Base-by-base conservation (phyloP, 2,113 vertebrate genomes). In the Gila orcuttii region DNA sequence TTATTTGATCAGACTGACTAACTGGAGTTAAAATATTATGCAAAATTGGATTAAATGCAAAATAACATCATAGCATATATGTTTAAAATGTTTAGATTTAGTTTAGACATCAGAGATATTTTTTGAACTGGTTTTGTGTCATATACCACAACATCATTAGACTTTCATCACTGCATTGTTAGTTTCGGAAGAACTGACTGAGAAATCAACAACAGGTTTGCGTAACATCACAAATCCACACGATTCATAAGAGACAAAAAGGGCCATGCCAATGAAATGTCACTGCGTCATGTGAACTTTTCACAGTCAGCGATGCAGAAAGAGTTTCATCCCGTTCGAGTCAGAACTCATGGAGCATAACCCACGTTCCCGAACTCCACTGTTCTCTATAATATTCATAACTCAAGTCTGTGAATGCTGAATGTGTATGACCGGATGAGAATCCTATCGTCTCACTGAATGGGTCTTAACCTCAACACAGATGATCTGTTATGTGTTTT, bases 271-370 rank as follows among this genome's bases (percentile, higher is more conserved):
- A 82, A 45, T 64, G 13, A 82, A 82, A 50, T n/a, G 68, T 42
- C 66, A 57, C 23, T n/a, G 28, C 47, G 25, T 31, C 25, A 52
- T 21, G 33, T 31, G 17, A 52, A 15, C 25, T 55, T 73, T 83
- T 83, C 28, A 83, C 68, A 12, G 79, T 31, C 62, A 82, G 9
- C 33, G 62, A 82, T 19, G 66, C 77, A 71, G 64, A 79, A 86
- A 80, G 85, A 45, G 52, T 47, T 84, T 84, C 83, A 39, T 21
- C 36, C 64, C 17, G 6, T 59, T 78, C n/a, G 33, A 71, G 31
- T 42, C 64, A 86, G 71, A 86, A 47, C 84, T 71, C 52, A 33
- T 39, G 10, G 13, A 60, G 64, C 66, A 15, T 60, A 71, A 73
- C n/a, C 68, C 10, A 25, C 15, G 6, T 86, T 59, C 25, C 33